Conservation (phyloP, 2,888 invertebrate genomes). For the Eumerus sabulonum region DNA sequence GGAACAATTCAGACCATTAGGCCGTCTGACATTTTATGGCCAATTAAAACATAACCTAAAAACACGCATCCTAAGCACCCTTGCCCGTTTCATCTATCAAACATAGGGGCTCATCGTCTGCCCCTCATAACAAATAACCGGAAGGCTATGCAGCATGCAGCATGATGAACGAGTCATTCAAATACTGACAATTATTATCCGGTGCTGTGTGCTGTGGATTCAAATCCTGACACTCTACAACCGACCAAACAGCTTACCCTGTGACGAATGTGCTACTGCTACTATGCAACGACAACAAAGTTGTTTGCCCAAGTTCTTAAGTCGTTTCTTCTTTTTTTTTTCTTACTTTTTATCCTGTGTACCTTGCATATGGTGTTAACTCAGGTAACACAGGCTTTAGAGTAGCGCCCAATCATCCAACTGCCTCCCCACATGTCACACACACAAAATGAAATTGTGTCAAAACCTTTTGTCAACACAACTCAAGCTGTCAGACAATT, state of each 20-base stretch:
- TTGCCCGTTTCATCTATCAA: constrained; percentile 48
- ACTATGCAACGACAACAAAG: constrained; percentile 50
- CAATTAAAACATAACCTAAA: constrained; percentile 79
- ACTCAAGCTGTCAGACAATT: constrained; percentile 67
- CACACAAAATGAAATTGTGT: constrained; percentile 74
- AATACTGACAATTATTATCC: constrained; percentile 51
- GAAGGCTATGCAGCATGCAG: constrained; percentile 62
- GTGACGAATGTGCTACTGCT: constrained; percentile 58
- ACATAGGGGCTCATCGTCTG: constrained; percentile 56
- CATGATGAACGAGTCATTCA: constrained; percentile 11
- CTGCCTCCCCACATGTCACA: constrained; percentile 36
- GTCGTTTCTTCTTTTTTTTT: constrained; percentile 31
- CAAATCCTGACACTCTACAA: constrained; percentile 78
- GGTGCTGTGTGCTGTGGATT: constrained; percentile 75
- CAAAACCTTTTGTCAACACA: constrained; percentile 76
- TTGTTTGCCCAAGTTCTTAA: constrained; percentile 53
- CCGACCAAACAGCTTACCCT: constrained; percentile 64
- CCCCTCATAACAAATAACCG: constrained; percentile 45
- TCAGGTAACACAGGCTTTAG: constrained; percentile 49
- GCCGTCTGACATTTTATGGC: constrained; percentile 70
- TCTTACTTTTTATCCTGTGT: constrained; percentile 5
- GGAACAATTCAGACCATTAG: constrained; percentile 46
- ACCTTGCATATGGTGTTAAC: constrained; percentile 39
- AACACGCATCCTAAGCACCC: constrained; percentile 71
- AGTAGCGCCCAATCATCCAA: constrained; percentile 25